A percentile compares a stretch with the other conserved stretches of the same genome.
phyloP scores from a whole-genome alignment of 2,888 invertebrate genomes.

The Mantis religiosa region DNA sequence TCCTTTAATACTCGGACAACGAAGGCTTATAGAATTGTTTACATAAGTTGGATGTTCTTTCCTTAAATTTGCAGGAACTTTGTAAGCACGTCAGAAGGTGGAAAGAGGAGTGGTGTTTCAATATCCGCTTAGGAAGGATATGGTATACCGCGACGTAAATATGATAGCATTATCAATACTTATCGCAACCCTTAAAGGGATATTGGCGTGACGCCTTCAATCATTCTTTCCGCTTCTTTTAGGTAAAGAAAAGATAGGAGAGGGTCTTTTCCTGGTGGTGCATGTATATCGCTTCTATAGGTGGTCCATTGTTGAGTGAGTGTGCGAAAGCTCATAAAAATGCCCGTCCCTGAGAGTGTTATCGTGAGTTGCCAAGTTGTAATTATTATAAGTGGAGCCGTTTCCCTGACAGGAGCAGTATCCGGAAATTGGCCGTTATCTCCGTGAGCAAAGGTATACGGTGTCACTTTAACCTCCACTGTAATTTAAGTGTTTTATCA shows the following conservation, averaged over 20 bases:
- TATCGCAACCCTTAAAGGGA: background rate
- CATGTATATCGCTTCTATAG: background rate
- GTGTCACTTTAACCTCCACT: conserved; percentile 17
- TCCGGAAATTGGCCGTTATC: conserved; percentile 24
- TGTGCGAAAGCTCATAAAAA: background rate
- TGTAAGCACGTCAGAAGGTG: background rate
- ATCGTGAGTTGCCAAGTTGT: conserved; percentile 5
- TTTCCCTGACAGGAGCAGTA: background rate
- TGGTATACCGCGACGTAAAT: background rate
- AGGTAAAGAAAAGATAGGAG: background rate
- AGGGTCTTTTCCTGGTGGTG: too few relatives aligned
- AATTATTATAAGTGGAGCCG: conserved; percentile 16
- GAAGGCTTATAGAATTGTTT: too few relatives aligned
- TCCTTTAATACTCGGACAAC: too few relatives aligned
- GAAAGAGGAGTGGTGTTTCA: background rate
- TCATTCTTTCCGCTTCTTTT: background rate
- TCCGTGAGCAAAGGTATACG: background rate
- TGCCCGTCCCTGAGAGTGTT: background rate
- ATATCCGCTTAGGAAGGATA: background rate
- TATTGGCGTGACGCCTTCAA: background rate
- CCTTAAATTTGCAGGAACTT: background rate
- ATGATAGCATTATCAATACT: background rate
- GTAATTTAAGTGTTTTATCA: conserved; percentile 20
- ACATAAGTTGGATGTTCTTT: background rate
- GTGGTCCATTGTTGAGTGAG: background rate